Evolutionary conservation across 1,140 invertebrate genomes (phyloP).

Genomic region (Heliconius himera): DNA sequence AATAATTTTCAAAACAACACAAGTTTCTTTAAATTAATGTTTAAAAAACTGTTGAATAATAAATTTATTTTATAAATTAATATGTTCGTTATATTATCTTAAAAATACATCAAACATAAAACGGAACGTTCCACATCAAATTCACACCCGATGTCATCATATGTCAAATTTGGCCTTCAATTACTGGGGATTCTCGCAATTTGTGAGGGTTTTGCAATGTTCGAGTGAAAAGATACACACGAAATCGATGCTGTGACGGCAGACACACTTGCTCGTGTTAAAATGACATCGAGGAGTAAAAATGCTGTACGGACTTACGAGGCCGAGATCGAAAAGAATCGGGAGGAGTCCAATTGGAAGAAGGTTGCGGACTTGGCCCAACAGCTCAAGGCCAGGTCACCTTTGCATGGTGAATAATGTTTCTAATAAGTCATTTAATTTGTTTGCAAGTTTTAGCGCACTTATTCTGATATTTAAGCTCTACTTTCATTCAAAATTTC

Average conservation of each 20-base stretch:
- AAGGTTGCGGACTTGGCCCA: slow-evolving; percentile 94
- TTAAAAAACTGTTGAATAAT: too few species aligned
- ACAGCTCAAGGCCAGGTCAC: slow-evolving; percentile 90
- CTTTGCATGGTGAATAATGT: slow-evolving; percentile 84
- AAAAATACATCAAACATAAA: neutral
- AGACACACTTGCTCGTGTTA: slow-evolving; percentile 56
- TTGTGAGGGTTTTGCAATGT: slow-evolving; percentile 70
- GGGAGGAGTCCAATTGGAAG: slow-evolving; percentile 95
- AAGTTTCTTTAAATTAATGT: too few species aligned
- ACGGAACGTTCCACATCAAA: slow-evolving; percentile 5
- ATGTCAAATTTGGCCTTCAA: slow-evolving; percentile 76
- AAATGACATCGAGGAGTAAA: slow-evolving; percentile 77
- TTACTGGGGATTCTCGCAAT: slow-evolving; percentile 61
- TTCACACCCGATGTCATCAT: slow-evolving; percentile 54
- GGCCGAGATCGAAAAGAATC: slow-evolving; percentile 93
- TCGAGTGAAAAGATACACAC: slow-evolving; percentile 57
- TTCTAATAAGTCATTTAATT: neutral
- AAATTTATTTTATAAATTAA: too few species aligned
- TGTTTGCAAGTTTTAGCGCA: neutral
- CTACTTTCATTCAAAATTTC: slow-evolving; percentile 6
- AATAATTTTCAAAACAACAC: neutral
- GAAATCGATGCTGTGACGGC: slow-evolving; percentile 72
- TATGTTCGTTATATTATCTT: too few species aligned
- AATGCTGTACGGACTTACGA: slow-evolving; percentile 83
- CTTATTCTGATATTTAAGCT: neutral